phyloP scores from a whole-genome alignment of 1,140 invertebrate species.

The Drosophila athabasca region DNA sequence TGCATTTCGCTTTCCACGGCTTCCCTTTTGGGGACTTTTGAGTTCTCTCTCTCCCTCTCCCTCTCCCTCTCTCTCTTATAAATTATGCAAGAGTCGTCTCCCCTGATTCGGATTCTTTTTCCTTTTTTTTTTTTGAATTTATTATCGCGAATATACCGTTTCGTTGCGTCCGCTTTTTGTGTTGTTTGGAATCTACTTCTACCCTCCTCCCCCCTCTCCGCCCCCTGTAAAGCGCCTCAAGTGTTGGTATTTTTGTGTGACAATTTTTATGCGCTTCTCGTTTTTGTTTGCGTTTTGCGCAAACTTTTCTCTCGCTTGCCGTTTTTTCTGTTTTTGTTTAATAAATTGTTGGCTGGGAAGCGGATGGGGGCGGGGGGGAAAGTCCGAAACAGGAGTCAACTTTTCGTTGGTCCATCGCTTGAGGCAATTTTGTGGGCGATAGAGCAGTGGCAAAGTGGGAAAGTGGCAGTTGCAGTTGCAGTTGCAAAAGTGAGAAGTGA shows the following conservation, averaged over 20 bases:
- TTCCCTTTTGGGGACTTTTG: conserved; percentile 10
- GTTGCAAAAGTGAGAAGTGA: conserved; percentile 5
- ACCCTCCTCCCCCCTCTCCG: no score
- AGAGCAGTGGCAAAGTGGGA: background rate
- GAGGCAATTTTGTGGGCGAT: conserved; percentile 24
- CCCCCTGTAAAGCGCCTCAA: conserved; percentile 39
- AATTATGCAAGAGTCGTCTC: conserved; percentile 62
- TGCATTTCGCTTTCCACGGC: conserved; percentile 19
- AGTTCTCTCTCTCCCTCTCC: conserved; percentile 1
- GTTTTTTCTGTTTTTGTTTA: conserved; percentile 26
- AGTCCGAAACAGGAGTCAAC: conserved; percentile 51
- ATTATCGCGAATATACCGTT: conserved; percentile 43
- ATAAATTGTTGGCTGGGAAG: conserved; percentile 25
- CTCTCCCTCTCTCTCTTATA: conserved; percentile 38
- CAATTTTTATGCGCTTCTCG: conserved; percentile 47
- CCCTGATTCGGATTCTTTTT: conserved; percentile 11
- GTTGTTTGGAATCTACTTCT: background rate
- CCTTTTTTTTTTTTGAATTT: conserved; percentile 43
- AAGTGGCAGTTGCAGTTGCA: conserved; percentile 31
- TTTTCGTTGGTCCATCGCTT: conserved; percentile 26
- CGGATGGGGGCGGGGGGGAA: conserved; percentile 1
- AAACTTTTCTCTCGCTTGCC: conserved; percentile 18
- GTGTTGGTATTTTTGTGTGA: conserved; percentile 61
- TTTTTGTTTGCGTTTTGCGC: background rate
- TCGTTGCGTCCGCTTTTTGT: conserved; percentile 8